Base-by-base conservation (phyloP, 1,140 invertebrate genomes). In the Melanaphis sacchari region DNA sequence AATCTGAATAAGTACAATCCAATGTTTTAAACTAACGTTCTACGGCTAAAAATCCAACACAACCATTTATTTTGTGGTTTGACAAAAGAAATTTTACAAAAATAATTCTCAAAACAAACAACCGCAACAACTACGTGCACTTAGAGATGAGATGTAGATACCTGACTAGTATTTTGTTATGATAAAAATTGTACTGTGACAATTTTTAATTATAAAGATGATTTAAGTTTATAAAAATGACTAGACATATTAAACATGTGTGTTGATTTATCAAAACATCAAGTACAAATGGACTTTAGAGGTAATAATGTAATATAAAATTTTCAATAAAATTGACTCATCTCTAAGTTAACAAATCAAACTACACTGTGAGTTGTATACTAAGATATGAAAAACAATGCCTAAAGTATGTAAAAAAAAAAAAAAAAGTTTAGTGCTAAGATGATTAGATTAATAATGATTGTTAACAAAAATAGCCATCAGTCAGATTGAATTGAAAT, bases 331-430 rank as follows among this genome's bases (percentile, higher is more conserved):
- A 49, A 31, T 82, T 24, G 7, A 38, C 59, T 92, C 76, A 82
- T 92, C 90, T 92, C 90, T 18, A 92, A 92, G 66, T 82, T 81
- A 26, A 91, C 66, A 82, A 92, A 92, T 26, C 6, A 91, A 41
- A 81, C 18, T n/a, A 81, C n/a, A 43, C 1, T 18, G 22, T n/a
- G 7, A 38, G n/a, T 81, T n/a, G 46, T 26, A 81, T 7, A 38
- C 66, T 24, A 43, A 92, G 7, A 59, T 40, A 21, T 41, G 49
- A 24, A 52, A 89, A 89, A 89, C 46, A 89, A 89, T 15, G 26
- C n/a, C 18, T 59, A 59, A 21, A 18, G 15, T 49, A 66, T 21
- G 1, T 59, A 90, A 90, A 31, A 59, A 15, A 54, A 54, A 36
- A n/a, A 54, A 36, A n/a, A 49, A 49, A 49, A 49, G 46, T 6